Evolutionary conservation across 2,888 invertebrate genomes (phyloP).

Genomic region (Drosophila monieri): DNA sequence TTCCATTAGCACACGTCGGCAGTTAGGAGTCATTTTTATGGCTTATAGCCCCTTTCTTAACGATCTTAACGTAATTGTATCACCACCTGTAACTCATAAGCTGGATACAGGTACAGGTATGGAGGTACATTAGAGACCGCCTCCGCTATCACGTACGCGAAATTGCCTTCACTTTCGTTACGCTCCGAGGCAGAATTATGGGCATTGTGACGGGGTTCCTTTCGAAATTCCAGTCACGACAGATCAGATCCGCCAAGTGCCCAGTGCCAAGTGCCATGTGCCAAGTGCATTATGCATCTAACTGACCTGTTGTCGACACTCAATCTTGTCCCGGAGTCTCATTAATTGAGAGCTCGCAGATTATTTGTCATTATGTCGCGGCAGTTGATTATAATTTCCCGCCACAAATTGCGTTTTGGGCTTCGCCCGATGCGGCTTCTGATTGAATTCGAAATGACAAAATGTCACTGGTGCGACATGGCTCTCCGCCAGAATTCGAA

Average conservation of each 20-base stretch:
- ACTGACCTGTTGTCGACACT: conserved; percentile 18
- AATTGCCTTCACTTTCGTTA: conserved; percentile 57
- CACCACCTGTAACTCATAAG: conserved; percentile 12
- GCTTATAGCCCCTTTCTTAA: neutral
- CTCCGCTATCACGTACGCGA: conserved; percentile 23
- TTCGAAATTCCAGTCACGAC: conserved; percentile 61
- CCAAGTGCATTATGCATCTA: conserved; percentile 29
- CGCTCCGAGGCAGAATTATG: conserved; percentile 40
- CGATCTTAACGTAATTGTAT: conserved; percentile 13
- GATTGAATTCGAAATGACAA: conserved; percentile 12
- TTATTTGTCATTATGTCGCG: conserved; percentile 49
- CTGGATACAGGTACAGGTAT: conserved; percentile 1
- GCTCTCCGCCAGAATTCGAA: neutral
- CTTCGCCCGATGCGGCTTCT: neutral
- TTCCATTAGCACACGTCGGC: neutral
- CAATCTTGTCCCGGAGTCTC: conserved; percentile 10
- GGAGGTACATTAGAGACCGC: neutral
- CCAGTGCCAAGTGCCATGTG: neutral
- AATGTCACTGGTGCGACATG: conserved; percentile 3
- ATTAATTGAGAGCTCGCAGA: conserved; percentile 44
- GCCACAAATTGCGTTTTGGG: conserved; percentile 5
- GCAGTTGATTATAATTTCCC: conserved; percentile 45
- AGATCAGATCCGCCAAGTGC: conserved; percentile 10
- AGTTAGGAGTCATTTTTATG: neutral
- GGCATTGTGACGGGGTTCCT: conserved; percentile 22